phyloP scores from a whole-genome alignment of 2,888 invertebrate genomes.

The Unio pictorum region DNA sequence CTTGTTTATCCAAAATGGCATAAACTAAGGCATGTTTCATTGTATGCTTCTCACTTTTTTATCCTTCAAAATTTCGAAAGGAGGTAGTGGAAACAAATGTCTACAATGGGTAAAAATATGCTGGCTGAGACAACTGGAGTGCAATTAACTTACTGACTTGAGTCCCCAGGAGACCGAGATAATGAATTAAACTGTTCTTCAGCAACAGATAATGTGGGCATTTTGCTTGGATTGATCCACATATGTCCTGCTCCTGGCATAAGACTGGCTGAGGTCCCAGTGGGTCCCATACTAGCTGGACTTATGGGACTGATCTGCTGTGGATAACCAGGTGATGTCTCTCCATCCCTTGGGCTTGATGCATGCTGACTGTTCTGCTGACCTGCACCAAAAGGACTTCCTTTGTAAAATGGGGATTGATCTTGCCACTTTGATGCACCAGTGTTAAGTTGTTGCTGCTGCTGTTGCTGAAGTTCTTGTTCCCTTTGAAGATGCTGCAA shows the following conservation, averaged over 20 bases:
- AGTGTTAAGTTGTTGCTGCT: slow-evolving; percentile 16
- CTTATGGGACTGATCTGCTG: slow-evolving; percentile 59
- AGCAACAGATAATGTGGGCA: too few species aligned
- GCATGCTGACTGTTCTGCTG: slow-evolving; percentile 24
- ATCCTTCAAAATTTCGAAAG: too few species aligned
- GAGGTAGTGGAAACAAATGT: too few species aligned
- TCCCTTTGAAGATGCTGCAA: slow-evolving; percentile 13
- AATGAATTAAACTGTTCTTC: too few species aligned
- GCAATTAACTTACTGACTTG: too few species aligned
- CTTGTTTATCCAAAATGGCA: too few species aligned
- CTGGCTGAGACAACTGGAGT: too few species aligned
- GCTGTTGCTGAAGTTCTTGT: slow-evolving; percentile 15
- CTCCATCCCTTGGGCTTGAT: slow-evolving; percentile 20
- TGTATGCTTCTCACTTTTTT: too few species aligned
- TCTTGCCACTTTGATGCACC: slow-evolving; percentile 10
- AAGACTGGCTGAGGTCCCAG: slow-evolving; percentile 4
- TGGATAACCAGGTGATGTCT: slow-evolving; percentile 46
- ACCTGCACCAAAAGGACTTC: slow-evolving; percentile 10
- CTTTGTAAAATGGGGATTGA: background rate
- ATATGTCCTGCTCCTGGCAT: slow-evolving; percentile 4
- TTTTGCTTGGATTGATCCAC: too few species aligned
- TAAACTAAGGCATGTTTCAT: too few species aligned
- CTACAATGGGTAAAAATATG: too few species aligned
- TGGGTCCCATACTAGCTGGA: slow-evolving; percentile 25
- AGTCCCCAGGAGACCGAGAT: too few species aligned